Conservation (phyloP, 2,113 vertebrate species). For the Sakesphorus luctuosus region DNA sequence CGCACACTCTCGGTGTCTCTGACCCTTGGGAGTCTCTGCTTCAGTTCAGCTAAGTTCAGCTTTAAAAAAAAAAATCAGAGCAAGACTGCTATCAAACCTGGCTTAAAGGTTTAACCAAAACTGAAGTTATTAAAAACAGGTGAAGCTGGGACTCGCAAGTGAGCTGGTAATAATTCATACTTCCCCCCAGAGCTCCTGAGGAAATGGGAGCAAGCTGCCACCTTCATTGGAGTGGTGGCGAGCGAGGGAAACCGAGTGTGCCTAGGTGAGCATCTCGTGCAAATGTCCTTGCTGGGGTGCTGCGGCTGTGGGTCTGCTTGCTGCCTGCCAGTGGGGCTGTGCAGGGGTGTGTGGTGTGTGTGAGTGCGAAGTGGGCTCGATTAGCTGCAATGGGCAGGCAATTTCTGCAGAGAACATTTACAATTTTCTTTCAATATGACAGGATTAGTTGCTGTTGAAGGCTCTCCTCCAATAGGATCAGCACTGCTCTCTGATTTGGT, state of each 20-base stretch:
- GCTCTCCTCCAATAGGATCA: slow-evolving; percentile 77
- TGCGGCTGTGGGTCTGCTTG: background rate
- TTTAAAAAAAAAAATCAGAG: background rate
- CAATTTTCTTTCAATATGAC: slow-evolving; percentile 75
- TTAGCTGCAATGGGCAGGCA: slow-evolving; percentile 74
- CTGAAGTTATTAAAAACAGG: background rate
- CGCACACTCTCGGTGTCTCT: background rate
- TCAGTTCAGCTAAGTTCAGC: slow-evolving; percentile 1
- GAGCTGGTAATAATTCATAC: background rate
- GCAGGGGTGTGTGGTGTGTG: background rate
- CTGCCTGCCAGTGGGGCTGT: background rate
- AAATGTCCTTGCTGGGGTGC: background rate
- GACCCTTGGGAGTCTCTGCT: background rate
- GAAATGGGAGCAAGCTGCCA: background rate
- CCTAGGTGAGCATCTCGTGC: background rate
- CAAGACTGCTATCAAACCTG: slow-evolving; percentile 43
- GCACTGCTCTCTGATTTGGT: slow-evolving; percentile 77
- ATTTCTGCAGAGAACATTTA: slow-evolving; percentile 73
- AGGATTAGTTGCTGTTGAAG: slow-evolving; percentile 71
- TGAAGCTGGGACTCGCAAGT: background rate
- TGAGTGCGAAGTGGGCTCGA: slow-evolving; percentile 9
- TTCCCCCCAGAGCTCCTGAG: background rate
- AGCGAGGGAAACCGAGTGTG: background rate
- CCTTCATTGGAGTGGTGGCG: background rate
- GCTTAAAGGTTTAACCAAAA: background rate